Percentiles rank a stretch among this genome's conserved stretches.
phyloP scores from a whole-genome alignment of 2,888 invertebrate genomes.

The Notodonta ziczac region DNA sequence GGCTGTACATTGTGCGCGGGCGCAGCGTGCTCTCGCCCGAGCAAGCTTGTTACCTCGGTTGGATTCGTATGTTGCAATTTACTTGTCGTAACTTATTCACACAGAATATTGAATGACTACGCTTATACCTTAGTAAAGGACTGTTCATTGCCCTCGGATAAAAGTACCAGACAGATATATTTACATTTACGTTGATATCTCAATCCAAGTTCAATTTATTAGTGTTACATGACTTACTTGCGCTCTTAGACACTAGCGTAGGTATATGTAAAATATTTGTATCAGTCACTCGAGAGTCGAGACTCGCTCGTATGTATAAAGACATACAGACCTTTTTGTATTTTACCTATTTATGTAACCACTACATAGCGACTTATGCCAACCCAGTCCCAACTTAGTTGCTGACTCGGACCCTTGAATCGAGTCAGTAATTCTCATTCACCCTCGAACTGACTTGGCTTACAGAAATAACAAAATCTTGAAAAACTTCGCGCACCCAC shows the following conservation, averaged over 20 bases:
- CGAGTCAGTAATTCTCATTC: not conserved
- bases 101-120: no score
- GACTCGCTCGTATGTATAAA: no score
- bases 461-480: slow-evolving; percentile 22
- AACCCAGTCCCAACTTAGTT: slow-evolving; percentile 17
- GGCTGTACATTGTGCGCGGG: slow-evolving; percentile 39
- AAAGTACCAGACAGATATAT: no score
- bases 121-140: no score
- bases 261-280: no score
- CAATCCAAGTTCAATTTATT: no score
- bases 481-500: slow-evolving; percentile 15
- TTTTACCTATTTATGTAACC: not conserved
- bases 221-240: no score
- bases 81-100: slow-evolving; percentile 12
- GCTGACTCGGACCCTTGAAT: slow-evolving; percentile 2
- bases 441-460: slow-evolving; percentile 4
- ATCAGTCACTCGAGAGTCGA: no score
- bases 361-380: slow-evolving; percentile 17
- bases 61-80: slow-evolving; percentile 21
- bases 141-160: no score
- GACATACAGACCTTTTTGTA: not conserved
- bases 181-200: no score
- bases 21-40: slow-evolving; percentile 10
- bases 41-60: not conserved
- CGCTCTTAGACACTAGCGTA: no score